These are phyloP conservation scores for Venusia cambrica DNA, from an alignment of 2,888 invertebrate species.

Conservation along the genomic window DNA sequence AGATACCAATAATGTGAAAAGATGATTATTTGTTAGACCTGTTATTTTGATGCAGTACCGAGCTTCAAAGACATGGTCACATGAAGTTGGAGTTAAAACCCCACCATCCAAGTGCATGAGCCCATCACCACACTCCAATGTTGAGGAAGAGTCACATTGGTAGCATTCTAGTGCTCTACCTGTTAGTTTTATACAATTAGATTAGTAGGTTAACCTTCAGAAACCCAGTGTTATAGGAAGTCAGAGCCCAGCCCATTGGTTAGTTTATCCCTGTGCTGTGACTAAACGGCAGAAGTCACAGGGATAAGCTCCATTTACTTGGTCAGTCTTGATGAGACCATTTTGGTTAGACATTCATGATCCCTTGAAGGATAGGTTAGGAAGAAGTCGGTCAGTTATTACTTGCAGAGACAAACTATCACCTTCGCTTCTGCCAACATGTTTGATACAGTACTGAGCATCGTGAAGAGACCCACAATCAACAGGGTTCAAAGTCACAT, in stretches of 20 bases:
- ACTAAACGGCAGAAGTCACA: too few species aligned
- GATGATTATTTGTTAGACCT: slow-evolving; percentile 57
- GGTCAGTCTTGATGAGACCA: too few species aligned
- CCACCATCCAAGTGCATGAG: slow-evolving; percentile 82
- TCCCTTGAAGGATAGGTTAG: too few species aligned
- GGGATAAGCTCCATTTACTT: too few species aligned
- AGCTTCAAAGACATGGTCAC: slow-evolving; percentile 89
- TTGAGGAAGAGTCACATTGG: slow-evolving; percentile 87
- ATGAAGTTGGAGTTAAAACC: slow-evolving; percentile 81
- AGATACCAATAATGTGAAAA: too few species aligned
- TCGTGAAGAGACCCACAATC: slow-evolving; percentile 90
- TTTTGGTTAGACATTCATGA: too few species aligned
- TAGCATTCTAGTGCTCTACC: slow-evolving; percentile 84
- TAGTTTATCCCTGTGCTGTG: too few species aligned
- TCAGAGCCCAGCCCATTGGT: slow-evolving; percentile 2
- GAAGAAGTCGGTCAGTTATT: too few species aligned
- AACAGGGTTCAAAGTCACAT: slow-evolving; percentile 83
- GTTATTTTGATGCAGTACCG: slow-evolving; percentile 92
- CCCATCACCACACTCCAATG: slow-evolving; percentile 85
- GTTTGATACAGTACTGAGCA: slow-evolving; percentile 95
- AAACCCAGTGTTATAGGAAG: neutral
- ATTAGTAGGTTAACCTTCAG: too few species aligned
- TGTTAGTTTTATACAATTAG: slow-evolving; percentile 36
- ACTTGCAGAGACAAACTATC: slow-evolving; percentile 47
- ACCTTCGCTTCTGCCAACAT: slow-evolving; percentile 95